Percentiles rank a stretch among this genome's conserved stretches.
phyloP scores from a whole-genome alignment of 2,113 vertebrate genomes.

The Poecile atricapillus region DNA sequence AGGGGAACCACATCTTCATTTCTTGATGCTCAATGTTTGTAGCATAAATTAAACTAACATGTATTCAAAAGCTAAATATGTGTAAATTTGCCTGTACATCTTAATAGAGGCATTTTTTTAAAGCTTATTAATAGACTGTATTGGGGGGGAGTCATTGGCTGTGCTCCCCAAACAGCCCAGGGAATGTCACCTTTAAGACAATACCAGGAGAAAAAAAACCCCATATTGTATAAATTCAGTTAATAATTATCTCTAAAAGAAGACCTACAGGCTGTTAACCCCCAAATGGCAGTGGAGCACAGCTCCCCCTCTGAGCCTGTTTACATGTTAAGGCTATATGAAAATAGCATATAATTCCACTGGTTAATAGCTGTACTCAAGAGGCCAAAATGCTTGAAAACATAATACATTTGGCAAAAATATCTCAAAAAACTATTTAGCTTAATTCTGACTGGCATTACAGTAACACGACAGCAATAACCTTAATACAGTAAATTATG shows the following conservation, averaged over 20 bases:
- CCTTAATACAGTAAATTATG: not conserved
- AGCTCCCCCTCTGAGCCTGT: not conserved
- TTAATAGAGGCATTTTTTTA: not conserved
- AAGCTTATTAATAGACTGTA: not conserved
- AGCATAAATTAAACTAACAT: not conserved
- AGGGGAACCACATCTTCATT: fast-evolving
- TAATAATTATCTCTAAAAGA: not conserved
- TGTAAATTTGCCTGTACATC: not conserved
- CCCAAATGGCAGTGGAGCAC: not conserved
- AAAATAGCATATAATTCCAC: not conserved
- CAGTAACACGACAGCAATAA: not conserved
- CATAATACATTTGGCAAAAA: not conserved
- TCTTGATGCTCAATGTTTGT: not conserved
- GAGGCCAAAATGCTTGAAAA: not conserved
- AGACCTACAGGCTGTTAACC: not conserved
- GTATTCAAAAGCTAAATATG: not conserved
- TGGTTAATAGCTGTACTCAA: not conserved
- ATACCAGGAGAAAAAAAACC: fast-evolving
- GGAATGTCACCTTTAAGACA: not conserved
- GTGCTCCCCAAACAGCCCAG: not conserved
- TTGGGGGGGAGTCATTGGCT: fast-evolving
- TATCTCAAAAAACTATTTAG: not conserved
- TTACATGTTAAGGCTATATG: not conserved
- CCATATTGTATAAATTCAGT: not conserved
- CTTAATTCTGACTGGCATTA: not conserved